phyloP scores from a whole-genome alignment of 2,888 invertebrate genomes.

The Dynastes maya region DNA sequence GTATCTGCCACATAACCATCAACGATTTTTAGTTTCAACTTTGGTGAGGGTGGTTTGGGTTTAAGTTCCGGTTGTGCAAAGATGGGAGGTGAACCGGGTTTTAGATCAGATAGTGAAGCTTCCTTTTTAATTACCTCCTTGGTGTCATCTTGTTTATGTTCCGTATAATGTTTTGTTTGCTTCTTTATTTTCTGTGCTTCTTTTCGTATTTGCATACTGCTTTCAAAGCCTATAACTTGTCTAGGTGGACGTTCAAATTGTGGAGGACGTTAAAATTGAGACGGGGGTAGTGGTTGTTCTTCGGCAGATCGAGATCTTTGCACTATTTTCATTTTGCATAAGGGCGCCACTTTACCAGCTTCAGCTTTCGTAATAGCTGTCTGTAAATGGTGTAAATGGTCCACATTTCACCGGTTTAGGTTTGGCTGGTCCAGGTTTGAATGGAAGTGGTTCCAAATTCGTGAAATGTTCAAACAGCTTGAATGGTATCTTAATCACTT shows the following conservation, averaged over 20 bases:
- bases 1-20: slow-evolving; percentile 83
- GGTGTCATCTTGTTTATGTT: slow-evolving; percentile 51
- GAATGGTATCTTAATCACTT: slow-evolving; percentile 57
- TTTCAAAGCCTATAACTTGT: slow-evolving; percentile 66
- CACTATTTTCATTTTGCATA: slow-evolving; percentile 71
- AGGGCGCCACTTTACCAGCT: slow-evolving; percentile 75
- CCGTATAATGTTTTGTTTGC: slow-evolving; percentile 62
- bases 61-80: slow-evolving; percentile 66
- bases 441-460: slow-evolving; percentile 72
- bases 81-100: slow-evolving; percentile 69
- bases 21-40: slow-evolving; percentile 71
- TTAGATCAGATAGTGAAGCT: slow-evolving; percentile 65
- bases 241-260: slow-evolving; percentile 68
- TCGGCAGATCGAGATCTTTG: slow-evolving; percentile 75
- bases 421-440: slow-evolving; percentile 70
- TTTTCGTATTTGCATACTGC: slow-evolving; percentile 59
- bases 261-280: slow-evolving; percentile 73
- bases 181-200: slow-evolving; percentile 64
- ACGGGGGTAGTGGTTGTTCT: slow-evolving; percentile 73
- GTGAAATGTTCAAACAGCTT: slow-evolving; percentile 69
- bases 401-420: slow-evolving; percentile 67
- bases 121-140: slow-evolving; percentile 60
- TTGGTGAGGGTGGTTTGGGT: slow-evolving; percentile 71
- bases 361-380: slow-evolving; percentile 81
- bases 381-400: slow-evolving; percentile 73